These are phyloP conservation scores for Dermolepida albohirtum DNA, from an alignment of 2,888 invertebrate genomes.

Conservation along the genomic window DNA sequence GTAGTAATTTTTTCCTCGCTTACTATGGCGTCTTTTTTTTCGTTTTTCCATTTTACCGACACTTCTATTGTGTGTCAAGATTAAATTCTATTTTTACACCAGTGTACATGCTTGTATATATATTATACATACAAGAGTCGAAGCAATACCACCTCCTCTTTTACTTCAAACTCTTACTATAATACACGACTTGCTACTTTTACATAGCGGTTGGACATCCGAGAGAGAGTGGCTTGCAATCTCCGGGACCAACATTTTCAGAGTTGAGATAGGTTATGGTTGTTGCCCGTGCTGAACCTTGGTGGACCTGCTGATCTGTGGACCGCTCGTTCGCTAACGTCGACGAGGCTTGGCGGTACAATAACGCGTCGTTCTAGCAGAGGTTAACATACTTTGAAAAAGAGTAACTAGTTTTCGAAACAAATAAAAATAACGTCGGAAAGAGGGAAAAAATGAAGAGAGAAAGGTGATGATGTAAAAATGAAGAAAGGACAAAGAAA, in stretches of 20 bases:
- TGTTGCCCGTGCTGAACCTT: slow-evolving; percentile 9
- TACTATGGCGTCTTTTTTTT: no score
- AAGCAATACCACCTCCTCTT: no score
- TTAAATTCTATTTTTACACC: slow-evolving; percentile 58
- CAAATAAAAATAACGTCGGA: slow-evolving; percentile 44
- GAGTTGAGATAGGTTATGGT: slow-evolving; percentile 60
- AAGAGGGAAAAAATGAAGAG: slow-evolving; percentile 14
- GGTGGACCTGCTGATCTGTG: slow-evolving; percentile 25
- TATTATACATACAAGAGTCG: no score
- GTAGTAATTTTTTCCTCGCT: no score
- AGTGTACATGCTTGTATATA: slow-evolving; percentile 6
- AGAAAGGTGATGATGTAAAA: slow-evolving; percentile 21
- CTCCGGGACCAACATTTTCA: slow-evolving; percentile 61
- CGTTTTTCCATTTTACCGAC: neutral
- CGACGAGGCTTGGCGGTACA: no score
- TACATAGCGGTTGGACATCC: no score
- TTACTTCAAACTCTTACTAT: no score
- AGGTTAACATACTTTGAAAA: slow-evolving; percentile 66
- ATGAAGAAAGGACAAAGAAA: neutral
- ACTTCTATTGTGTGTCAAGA: slow-evolving; percentile 41
- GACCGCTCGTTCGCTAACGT: slow-evolving; percentile 21
- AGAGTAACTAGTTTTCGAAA: slow-evolving; percentile 49
- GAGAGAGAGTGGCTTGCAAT: no score
- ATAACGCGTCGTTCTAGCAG: slow-evolving; percentile 50
- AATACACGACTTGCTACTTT: no score